These are phyloP conservation scores for Axinella damicornis DNA, from an alignment of 37 sponge, comb jelly and placozoan genomes.

Conservation along the genomic window DNA sequence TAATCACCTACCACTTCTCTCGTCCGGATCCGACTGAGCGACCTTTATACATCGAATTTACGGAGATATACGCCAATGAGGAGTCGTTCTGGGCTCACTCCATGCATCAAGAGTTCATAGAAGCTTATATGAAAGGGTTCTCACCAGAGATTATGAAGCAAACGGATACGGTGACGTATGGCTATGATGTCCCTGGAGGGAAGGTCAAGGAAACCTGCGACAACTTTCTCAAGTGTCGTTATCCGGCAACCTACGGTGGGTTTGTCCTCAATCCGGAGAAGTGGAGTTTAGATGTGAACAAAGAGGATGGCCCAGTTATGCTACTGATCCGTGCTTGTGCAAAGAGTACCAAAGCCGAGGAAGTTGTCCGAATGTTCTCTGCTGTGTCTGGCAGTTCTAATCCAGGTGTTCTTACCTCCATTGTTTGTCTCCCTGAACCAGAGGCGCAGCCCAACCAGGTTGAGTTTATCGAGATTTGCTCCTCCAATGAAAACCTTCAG, in stretches of 20 bases:
- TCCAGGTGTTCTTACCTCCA: background rate
- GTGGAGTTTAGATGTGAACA: background rate
- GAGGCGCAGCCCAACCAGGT: background rate
- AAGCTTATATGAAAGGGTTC: background rate
- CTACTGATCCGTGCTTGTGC: background rate
- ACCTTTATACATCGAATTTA: slow-evolving; percentile 3
- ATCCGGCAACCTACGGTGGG: background rate
- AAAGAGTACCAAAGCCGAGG: background rate
- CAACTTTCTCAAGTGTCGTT: background rate
- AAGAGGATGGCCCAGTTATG: background rate
- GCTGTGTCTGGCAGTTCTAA: background rate
- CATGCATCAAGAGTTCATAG: background rate
- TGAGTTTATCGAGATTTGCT: slow-evolving; percentile 4
- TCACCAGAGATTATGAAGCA: background rate
- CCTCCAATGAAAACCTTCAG: background rate
- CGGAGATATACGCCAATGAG: slow-evolving; percentile 21
- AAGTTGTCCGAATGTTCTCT: background rate
- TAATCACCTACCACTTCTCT: slow-evolving; percentile 7
- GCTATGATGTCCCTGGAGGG: slow-evolving; percentile 32
- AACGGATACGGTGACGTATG: background rate
- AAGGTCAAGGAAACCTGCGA: slow-evolving; percentile 17
- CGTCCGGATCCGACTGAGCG: background rate
- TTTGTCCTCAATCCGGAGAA: slow-evolving; percentile 6
- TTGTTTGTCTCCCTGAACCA: background rate
- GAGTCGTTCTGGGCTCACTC: background rate